phyloP scores from a whole-genome alignment of 2,797 vertebrate genomes.

The Sylvia borin region DNA sequence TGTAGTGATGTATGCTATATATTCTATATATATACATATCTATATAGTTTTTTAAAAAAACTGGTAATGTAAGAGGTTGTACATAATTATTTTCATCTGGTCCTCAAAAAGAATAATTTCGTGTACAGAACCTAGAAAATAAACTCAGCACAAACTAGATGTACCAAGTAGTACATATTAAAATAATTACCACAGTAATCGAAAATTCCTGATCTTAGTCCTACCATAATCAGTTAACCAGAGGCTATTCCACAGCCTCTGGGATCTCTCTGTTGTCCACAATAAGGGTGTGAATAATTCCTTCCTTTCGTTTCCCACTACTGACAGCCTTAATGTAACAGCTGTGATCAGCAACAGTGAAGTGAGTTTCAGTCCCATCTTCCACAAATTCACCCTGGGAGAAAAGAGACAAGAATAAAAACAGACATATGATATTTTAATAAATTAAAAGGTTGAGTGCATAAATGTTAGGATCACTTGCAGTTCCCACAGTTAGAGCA shows the following conservation, averaged over 20 bases:
- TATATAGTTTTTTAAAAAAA: constrained; percentile 33
- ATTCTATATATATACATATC: neutral
- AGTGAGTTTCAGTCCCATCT: constrained; percentile 97
- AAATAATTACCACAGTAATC: constrained; percentile 71
- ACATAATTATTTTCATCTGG: constrained; percentile 44
- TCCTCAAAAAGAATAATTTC: constrained; percentile 44
- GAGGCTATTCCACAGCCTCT: constrained; percentile 82
- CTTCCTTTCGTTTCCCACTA: constrained; percentile 92
- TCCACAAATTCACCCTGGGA: constrained; percentile 96
- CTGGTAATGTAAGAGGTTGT: neutral
- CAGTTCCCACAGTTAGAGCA: neutral
- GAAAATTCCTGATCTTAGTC: constrained; percentile 48
- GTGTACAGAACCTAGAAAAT: constrained; percentile 60
- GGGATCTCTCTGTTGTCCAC: constrained; percentile 90
- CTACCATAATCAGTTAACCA: constrained; percentile 9
- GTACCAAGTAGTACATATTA: constrained; percentile 59
- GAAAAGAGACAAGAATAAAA: constrained; percentile 18
- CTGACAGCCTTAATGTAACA: constrained; percentile 97
- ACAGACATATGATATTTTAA: neutral
- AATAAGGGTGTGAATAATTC: constrained; percentile 93
- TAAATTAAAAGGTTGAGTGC: neutral
- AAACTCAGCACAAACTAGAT: constrained; percentile 53
- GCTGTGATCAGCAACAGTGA: constrained; percentile 86
- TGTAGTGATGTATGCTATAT: constrained; percentile 1
- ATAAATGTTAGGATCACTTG: neutral